Conservation (phyloP, 2,888 invertebrate genomes). For the Loripinus fragilis region DNA sequence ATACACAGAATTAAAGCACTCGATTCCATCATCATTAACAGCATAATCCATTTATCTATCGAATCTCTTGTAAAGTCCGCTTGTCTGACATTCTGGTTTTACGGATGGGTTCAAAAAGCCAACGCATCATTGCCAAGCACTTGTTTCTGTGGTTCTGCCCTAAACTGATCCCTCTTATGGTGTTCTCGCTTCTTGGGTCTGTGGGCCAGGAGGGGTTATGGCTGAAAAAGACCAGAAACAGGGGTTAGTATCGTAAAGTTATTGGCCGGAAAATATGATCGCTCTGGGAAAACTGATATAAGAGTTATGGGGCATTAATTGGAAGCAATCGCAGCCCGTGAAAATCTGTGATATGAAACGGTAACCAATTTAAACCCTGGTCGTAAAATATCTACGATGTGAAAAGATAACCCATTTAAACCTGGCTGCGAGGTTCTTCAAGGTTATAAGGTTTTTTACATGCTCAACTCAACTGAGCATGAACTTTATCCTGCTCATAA, state of each 20-base stretch:
- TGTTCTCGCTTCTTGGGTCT: neutral
- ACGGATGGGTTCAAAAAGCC: neutral
- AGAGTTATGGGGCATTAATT: neutral
- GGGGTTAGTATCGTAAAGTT: neutral
- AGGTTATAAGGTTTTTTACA: too few relatives aligned
- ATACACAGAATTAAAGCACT: neutral
- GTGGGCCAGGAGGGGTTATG: neutral
- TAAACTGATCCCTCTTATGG: neutral
- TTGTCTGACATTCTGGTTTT: neutral
- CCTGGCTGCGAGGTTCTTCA: too few relatives aligned
- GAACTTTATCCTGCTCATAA: too few relatives aligned
- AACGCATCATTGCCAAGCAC: neutral
- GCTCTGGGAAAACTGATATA: neutral
- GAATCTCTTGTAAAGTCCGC: constrained; percentile 4
- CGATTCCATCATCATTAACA: constrained; percentile 6
- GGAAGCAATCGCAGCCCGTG: neutral
- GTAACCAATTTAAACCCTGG: too few relatives aligned
- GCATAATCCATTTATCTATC: constrained; percentile 3
- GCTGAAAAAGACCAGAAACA: constrained; percentile 7
- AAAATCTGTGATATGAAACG: neutral
- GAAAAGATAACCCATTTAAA: too few relatives aligned
- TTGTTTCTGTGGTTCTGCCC: neutral
- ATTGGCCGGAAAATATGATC: constrained; percentile 13
- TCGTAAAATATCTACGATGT: too few relatives aligned
- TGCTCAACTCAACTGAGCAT: too few relatives aligned